A percentile compares a stretch with the other conserved stretches of the same genome.
phyloP scores from a whole-genome alignment of 2,888 invertebrate species.

The Caenorhabditis japonica region DNA sequence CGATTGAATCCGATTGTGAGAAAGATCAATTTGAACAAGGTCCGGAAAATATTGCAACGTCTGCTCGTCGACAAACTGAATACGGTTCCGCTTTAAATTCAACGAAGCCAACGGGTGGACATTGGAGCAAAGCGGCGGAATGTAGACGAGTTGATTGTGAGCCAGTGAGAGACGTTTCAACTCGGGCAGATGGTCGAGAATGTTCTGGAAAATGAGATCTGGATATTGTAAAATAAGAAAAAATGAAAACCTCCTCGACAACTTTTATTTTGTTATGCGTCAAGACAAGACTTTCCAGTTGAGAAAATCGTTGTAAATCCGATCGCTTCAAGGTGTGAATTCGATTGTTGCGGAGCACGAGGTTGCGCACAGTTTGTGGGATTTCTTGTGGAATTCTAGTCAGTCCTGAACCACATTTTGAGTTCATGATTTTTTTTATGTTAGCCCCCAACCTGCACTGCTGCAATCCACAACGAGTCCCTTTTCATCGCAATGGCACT shows the following conservation, averaged over 20 bases:
- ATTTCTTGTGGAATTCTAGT: constrained; percentile 22
- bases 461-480: constrained; percentile 31
- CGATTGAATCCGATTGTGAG: constrained; percentile 68
- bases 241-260: constrained; percentile 54
- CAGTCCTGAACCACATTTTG: constrained; percentile 28
- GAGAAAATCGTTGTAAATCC: constrained; percentile 29
- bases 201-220: constrained; percentile 57
- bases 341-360: constrained; percentile 41
- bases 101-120: constrained; percentile 43
- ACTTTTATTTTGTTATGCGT: constrained; percentile 46
- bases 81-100: constrained; percentile 57
- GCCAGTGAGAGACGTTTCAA: constrained; percentile 54
- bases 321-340: constrained; percentile 20
- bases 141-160: constrained; percentile 43
- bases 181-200: constrained; percentile 64
- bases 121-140: constrained; percentile 43
- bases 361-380: constrained; percentile 5
- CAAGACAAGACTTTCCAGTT: constrained; percentile 52
- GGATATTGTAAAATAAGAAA: background rate
- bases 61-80: constrained; percentile 52
- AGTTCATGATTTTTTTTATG: background rate
- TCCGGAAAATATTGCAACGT: constrained; percentile 53
- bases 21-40: constrained; percentile 67
- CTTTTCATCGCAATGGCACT: constrained; percentile 31
- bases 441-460: constrained; percentile 26